Percentiles rank a stretch among this genome's conserved stretches.
Conservation (phyloP, 2,113 vertebrate species). For the Sceloporus tristichus region DNA sequence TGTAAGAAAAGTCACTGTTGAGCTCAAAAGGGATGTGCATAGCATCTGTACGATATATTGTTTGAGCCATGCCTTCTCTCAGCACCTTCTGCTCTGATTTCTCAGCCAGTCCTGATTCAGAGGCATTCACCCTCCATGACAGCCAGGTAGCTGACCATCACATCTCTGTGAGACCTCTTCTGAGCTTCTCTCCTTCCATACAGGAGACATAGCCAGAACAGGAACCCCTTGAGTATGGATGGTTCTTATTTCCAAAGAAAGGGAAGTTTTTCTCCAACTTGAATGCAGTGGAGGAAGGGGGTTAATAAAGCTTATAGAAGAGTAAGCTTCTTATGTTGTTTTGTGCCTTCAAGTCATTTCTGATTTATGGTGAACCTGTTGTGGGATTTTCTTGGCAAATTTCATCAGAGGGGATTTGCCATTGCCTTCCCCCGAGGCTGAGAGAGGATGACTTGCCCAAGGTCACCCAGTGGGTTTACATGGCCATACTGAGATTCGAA, state of each 20-base stretch:
- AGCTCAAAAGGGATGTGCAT: not conserved
- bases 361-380: no score
- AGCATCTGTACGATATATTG: not conserved
- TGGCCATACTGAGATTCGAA: no score
- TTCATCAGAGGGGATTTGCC: not conserved
- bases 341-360: no score
- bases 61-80: not conserved
- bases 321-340: no score
- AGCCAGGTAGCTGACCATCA: not conserved
- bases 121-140: no score
- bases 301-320: not conserved
- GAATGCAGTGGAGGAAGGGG: not conserved
- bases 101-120: not conserved
- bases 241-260: not conserved
- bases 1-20: no score
- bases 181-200: not conserved
- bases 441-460: no score
- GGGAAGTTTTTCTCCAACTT: not conserved
- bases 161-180: not conserved
- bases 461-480: no score
- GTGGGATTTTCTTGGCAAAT: no score
- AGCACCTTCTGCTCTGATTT: not conserved
- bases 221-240: not conserved
- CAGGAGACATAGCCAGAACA: not conserved
- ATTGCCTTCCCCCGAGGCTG: not conserved